phyloP scores from a whole-genome alignment of 2,113 vertebrate species.

The Dicentrarchus labrax region DNA sequence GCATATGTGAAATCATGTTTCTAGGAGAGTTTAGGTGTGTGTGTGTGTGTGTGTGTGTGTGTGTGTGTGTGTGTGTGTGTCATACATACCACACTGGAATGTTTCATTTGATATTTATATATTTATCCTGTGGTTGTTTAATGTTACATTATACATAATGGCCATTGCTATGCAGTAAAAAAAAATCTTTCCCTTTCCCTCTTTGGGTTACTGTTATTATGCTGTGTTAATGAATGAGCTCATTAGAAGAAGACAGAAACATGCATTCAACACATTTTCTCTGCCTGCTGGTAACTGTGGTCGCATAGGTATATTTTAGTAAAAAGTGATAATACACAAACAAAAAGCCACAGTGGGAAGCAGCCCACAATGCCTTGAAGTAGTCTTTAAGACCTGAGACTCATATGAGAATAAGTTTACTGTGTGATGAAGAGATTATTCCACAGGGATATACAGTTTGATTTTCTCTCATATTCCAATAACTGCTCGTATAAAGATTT shows the following conservation, averaged over 20 bases:
- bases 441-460: neutral
- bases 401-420: neutral
- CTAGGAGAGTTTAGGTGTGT: neutral
- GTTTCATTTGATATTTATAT: neutral
- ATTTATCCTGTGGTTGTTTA: neutral
- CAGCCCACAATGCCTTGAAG: neutral
- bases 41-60: constrained; percentile 10
- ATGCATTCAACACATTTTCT: constrained; percentile 43
- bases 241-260: constrained; percentile 67
- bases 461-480: constrained; percentile 33
- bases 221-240: constrained; percentile 47
- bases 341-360: constrained; percentile 25
- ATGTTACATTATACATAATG: neutral
- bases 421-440: constrained; percentile 23
- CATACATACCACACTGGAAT: neutral
- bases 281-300: constrained; percentile 36
- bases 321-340: constrained; percentile 55
- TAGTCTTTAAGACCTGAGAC: neutral
- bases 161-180: neutral
- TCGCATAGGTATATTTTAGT: constrained; percentile 57
- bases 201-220: constrained; percentile 25
- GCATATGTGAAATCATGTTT: constrained; percentile 25
- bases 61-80: neutral
- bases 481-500: constrained; percentile 19
- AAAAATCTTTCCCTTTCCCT: neutral